phyloP scores from a whole-genome alignment of 2,888 invertebrate genomes.

The Altica lythri region DNA sequence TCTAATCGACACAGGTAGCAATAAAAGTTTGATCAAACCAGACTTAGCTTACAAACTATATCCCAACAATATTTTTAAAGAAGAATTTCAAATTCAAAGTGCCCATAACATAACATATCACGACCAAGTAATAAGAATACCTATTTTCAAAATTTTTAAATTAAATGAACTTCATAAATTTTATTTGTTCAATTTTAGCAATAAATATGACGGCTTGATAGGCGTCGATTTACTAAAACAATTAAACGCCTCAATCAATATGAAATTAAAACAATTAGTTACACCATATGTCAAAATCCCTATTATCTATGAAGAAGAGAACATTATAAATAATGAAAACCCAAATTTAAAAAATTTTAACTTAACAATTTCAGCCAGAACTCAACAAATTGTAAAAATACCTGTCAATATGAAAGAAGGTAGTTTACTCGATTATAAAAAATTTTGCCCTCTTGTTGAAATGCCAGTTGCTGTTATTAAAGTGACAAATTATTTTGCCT shows the following conservation, averaged over 20 bases:
- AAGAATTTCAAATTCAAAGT: neutral
- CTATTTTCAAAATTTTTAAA: neutral
- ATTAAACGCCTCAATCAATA: neutral
- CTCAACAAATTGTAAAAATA: neutral
- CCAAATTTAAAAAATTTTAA: neutral
- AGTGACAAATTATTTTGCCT: neutral
- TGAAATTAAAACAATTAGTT: too few relatives aligned
- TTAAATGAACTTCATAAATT: neutral
- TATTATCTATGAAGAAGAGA: neutral
- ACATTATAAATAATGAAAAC: neutral
- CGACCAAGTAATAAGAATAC: neutral
- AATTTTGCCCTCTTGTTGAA: neutral
- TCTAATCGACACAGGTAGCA: neutral
- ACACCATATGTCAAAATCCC: neutral
- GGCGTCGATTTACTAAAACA: neutral
- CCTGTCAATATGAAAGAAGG: neutral
- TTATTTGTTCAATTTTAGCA: neutral
- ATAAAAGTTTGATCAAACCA: neutral
- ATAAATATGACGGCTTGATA: neutral
- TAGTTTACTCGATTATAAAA: constrained; percentile 1
- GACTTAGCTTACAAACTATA: neutral
- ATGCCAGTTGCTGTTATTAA: neutral
- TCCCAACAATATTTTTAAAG: neutral
- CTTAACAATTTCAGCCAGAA: neutral
- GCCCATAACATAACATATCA: neutral